Base-by-base conservation (phyloP, 2,797 vertebrate species). In the Hemibagrus guttatus region DNA sequence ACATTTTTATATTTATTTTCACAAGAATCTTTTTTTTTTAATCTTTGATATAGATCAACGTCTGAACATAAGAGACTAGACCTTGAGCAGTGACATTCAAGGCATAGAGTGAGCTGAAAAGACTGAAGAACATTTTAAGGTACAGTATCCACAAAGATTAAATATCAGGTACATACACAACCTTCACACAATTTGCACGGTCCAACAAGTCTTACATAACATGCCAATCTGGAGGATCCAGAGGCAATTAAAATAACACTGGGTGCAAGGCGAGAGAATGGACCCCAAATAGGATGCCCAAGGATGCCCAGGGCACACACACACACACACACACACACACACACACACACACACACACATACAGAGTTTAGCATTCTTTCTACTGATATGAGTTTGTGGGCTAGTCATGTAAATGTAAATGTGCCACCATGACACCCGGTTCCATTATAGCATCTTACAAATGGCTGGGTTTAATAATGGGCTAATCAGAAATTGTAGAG, bases 101-200 rank as follows among this genome's bases (percentile, higher is more conserved):
- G 59, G 17, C 14, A 14, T 17, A 42, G 31, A 83, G 35, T 52
- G 28, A 76, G 35, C 79, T 78, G 63, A 83, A 81, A 26, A 72
- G 17, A 69, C 54, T 58, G 68, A 56, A 59, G 61, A 75, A 19
- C 46, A 13, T 75, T 78, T 76, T 82, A 35, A 88, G 87, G 87
- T 83, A 86, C 35, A 39, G 26, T 79, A n/a, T 83, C 14, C 21
- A 59, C 16, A 61, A 58, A 49, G 39, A 79, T 46, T 61, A 80
- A 59, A 61, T 8, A 61, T 80, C 7, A 26, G 11, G 56, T 59
- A 39, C 31, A 78, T 31, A 56, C 56, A n/a, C 13, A 14, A 39
- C 4, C 5, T 81, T 66, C 14, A 21, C 5, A 54, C 5, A 81
- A n/a, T 26, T n/a, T 31, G 17, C 23, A 66, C 1, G 1, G 39